Percentiles rank a stretch among this genome's conserved stretches.
Evolutionary conservation across 2,113 vertebrate species (phyloP).

Genomic region (Hydrolagus affinis): DNA sequence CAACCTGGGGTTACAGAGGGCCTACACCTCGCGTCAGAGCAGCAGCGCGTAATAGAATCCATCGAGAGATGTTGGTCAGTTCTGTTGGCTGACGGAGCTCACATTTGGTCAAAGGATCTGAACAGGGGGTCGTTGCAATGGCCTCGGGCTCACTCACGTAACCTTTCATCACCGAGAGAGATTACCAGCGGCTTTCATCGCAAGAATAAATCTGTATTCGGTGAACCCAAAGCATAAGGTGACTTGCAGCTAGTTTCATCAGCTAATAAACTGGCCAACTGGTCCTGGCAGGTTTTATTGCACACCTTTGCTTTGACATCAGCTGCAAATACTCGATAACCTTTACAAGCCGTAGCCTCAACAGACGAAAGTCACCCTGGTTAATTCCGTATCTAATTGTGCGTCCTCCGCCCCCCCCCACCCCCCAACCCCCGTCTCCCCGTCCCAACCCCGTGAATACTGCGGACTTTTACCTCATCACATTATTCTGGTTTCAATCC

Average conservation of each 20-base stretch:
- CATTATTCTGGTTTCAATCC: not conserved
- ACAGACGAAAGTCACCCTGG: too few relatives aligned
- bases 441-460: too few relatives aligned
- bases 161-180: not conserved
- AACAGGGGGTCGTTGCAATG: not conserved
- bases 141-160: not conserved
- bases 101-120: not conserved
- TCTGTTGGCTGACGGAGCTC: not conserved
- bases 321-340: too few relatives aligned
- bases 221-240: not conserved
- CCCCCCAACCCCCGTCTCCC: too few relatives aligned
- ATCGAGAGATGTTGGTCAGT: not conserved
- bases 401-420: not conserved
- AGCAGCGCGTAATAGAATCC: not conserved
- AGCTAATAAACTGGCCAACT: too few relatives aligned
- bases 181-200: not conserved
- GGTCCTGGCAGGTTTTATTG: too few relatives aligned
- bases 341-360: too few relatives aligned
- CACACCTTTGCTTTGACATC: too few relatives aligned
- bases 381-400: not conserved
- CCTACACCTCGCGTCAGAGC: not conserved
- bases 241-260: too few relatives aligned
- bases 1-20: not conserved
- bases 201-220: conserved; percentile 5
- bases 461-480: conserved; percentile 1